Base-by-base conservation (phyloP, 2,888 invertebrate species). In the Galeruca laticollis region DNA sequence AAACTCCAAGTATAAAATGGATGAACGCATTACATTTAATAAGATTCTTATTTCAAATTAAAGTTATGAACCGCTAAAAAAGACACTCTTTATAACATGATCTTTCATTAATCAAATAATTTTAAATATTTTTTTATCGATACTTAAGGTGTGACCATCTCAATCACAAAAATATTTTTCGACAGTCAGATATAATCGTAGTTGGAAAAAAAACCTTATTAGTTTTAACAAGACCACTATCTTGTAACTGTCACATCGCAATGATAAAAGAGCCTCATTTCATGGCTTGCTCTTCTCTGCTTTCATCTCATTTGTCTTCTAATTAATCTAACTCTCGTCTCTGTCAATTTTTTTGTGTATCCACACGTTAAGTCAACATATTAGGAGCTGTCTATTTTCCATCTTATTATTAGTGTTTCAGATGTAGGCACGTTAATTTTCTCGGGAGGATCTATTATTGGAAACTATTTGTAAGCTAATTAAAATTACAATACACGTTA, bases 261-360 rank as follows among this genome's bases (percentile, higher is more conserved):
- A 80, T 81, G 82, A 82, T 82, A 81, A 82, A 82, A 82, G 82
- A 82, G 78, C 71, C 77, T 80, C 79, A 81, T 82, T 81, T 82
- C 82, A 81, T 77, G 81, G 79, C 78, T 69, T 76, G 74, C 72
- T 78, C 78, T 76, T 73, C 79, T 76, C 79, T 81, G 81, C 81
- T 82, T 81, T 82, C 82, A 74, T 82, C 82, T 81, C 82, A 82
- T 82, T 82, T 82, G 81, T 82, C 79, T 76, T 76, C 76, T 81
- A 82, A 82, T 82, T 82, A 82, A 82, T 81, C 75, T 77, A 76
- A 73, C 75, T 67, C 67, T 67, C 67, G 74, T 78, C 75, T 71
- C 65, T 70, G 71, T 77, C 74, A 68, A 73, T 71, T 75, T 73
- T 75, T 73, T 75, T 66, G 31, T 63, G 52, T 71, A 63, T 67